Base-by-base conservation (phyloP, 2,888 invertebrate species). In the Linyphia triangularis region DNA sequence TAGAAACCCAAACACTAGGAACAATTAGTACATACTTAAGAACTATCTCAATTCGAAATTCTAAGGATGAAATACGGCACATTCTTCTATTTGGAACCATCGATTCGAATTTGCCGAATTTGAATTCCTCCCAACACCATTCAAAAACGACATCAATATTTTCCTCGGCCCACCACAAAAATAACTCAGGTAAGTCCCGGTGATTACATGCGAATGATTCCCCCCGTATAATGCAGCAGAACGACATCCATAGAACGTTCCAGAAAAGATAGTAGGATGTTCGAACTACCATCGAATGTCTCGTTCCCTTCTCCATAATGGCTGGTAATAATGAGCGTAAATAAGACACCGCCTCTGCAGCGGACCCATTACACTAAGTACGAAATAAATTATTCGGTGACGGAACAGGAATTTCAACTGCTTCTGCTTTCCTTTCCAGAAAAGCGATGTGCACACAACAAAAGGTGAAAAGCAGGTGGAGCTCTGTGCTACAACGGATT, bases 351-450 rank as follows among this genome's bases (percentile, higher is more conserved):
- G 40, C 28, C 72, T 40, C n/a, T n/a, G 10, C 70, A 40, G 51
- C n/a, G n/a, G 51, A 51, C 61, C 51, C 82, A 82, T 82, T 82
- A 82, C 59, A 40, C 30, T 63, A 61, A 82, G 82, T 72, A 82
- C 61, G 82, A 72, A 82, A 82, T 82, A 82, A 82, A 82, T 82
- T 72, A 82, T 72, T 82, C 82, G 16, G 28, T 19, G 61, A 9
- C 24, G 26, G 26, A 24, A 10, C n/a, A n/a, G 13, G 22, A 69
- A 40, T 24, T 24, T 40, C 69, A 40, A 37, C 33, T 22, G 10
- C 69, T 26, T 19, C 28, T 59, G 19, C 30, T 24, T 26, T 43
- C 43, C 13, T 2, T 16, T 16, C n/a, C 2, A 10, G 16, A 51
- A 51, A 51, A 0, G 16, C 0, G 1, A 13, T n/a, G 51, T 4